Conservation (phyloP, 2,888 invertebrate genomes). For the Nomada lathburiana region DNA sequence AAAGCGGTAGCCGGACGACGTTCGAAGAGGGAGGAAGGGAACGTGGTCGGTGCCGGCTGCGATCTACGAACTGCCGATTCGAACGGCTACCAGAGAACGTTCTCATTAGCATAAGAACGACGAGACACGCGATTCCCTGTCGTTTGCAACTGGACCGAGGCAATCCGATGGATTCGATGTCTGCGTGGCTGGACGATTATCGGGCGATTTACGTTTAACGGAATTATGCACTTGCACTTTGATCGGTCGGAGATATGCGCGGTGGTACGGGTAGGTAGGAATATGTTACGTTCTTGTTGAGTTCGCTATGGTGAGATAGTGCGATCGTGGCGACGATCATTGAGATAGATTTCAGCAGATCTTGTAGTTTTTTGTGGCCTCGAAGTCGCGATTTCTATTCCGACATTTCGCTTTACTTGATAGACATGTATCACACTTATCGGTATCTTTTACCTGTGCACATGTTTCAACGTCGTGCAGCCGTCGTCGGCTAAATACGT, state of each 20-base stretch:
- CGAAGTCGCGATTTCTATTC: background rate
- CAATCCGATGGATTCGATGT: background rate
- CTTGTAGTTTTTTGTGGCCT: background rate
- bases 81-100: constrained; percentile 36
- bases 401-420: background rate
- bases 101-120: constrained; percentile 71
- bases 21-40: constrained; percentile 26
- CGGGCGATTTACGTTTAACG: constrained; percentile 23
- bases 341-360: background rate
- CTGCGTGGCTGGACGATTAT: constrained; percentile 4
- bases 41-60: constrained; percentile 42
- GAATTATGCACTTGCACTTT: constrained; percentile 7
- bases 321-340: background rate
- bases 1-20: constrained; percentile 35
- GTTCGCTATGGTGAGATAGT: background rate
- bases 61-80: constrained; percentile 65
- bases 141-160: constrained; percentile 27
- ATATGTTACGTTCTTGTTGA: background rate
- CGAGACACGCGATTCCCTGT: constrained; percentile 23
- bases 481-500: no score
- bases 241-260: background rate
- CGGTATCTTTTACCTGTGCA: no score
- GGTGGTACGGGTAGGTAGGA: background rate
- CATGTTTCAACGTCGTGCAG: no score
- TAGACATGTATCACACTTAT: no score